Evolutionary conservation across 2,797 vertebrate genomes (phyloP).

Genomic region (Sebastes dallii): DNA sequence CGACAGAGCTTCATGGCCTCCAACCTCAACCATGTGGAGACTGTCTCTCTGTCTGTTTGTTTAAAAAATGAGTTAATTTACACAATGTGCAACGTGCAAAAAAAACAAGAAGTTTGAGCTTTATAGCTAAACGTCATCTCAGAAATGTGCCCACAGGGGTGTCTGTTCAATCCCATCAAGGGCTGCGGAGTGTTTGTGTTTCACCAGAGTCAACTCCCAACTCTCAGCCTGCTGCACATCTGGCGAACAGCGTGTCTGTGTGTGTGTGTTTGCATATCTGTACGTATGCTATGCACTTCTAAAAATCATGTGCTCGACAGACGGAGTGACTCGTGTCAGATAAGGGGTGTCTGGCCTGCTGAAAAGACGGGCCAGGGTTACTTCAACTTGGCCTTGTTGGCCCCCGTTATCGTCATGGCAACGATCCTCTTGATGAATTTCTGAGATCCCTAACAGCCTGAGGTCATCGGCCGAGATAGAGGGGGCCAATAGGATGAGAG

Average conservation of each 20-base stretch:
- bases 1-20: background rate
- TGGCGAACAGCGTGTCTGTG: background rate
- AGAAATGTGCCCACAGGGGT: background rate
- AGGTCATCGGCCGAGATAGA: conserved; percentile 39
- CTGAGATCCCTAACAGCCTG: conserved; percentile 37
- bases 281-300: background rate
- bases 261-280: background rate
- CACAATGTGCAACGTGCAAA: background rate
- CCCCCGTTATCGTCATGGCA: conserved; percentile 16
- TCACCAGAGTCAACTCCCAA: conserved; percentile 15
- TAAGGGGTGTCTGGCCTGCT: conserved; percentile 30
- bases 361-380: conserved; percentile 34
- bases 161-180: conserved; percentile 11
- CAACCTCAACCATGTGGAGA: background rate
- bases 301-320: background rate
- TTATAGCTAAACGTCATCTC: background rate
- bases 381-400: conserved; percentile 33
- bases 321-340: conserved; percentile 22
- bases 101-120: background rate
- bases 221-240: background rate
- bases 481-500: background rate
- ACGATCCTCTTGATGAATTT: conserved; percentile 19
- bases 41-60: background rate
- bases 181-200: background rate
- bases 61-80: background rate